Conservation (phyloP, 2,888 invertebrate genomes). For the Tenthredo amoena region DNA sequence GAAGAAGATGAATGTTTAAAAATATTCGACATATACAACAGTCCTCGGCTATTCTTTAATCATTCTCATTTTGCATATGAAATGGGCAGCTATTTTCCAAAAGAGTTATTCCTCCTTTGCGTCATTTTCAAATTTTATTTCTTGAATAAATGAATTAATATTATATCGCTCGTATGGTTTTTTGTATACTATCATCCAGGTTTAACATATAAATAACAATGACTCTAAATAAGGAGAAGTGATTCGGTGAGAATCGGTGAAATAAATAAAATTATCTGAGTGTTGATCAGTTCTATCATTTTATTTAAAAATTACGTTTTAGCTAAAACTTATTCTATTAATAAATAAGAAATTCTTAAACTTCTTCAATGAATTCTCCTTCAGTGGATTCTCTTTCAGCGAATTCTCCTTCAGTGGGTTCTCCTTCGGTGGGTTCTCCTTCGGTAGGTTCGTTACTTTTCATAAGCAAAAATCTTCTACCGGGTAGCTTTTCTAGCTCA, state of each 20-base stretch:
- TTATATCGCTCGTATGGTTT: not conserved
- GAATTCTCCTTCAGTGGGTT: not conserved
- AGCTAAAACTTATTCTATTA: not conserved
- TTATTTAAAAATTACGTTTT: conserved; percentile 13
- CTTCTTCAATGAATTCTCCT: not conserved
- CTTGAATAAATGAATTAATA: not conserved
- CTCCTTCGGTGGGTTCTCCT: not conserved
- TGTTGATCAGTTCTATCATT: conserved; percentile 9
- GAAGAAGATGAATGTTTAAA: not conserved
- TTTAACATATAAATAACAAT: not conserved
- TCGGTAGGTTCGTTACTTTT: not conserved
- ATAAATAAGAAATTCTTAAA: not conserved
- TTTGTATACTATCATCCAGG: not conserved
- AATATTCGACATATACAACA: not conserved
- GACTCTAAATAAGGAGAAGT: not conserved
- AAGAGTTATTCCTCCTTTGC: not conserved
- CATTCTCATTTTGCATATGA: not conserved
- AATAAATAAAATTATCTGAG: not conserved
- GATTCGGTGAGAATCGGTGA: not conserved
- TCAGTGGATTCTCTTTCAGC: not conserved
- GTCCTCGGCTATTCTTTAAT: not conserved
- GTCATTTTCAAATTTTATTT: not conserved
- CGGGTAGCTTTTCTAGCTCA: conserved; percentile 39
- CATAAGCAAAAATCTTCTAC: conserved; percentile 25
- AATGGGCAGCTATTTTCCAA: not conserved